Base-by-base conservation (phyloP, 2,888 invertebrate species). In the Altica lythri region DNA sequence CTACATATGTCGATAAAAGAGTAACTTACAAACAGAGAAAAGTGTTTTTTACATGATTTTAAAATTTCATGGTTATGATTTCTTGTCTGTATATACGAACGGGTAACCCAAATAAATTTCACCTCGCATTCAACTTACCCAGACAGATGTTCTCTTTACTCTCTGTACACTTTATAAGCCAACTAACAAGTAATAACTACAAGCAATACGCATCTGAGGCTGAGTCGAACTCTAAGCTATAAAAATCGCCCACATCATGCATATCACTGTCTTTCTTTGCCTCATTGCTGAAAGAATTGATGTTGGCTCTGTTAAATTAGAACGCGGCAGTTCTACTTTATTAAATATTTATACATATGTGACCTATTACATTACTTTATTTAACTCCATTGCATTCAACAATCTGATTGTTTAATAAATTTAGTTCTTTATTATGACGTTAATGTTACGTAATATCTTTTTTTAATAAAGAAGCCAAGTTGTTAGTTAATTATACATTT, bases 341-440 rank as follows among this genome's bases (percentile, higher is more conserved):
- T 50, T 59, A 57, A 61, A 56, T 61, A 53, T 55, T 53, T 51
- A 57, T 56, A 59, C 60, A 62, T 57, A 56, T 62, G 64, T 60
- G 62, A 59, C 64, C 62, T 58, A 59, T 57, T 55, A 62, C 56
- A 35, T 57, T 18, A 60, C 55, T 55, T 50, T 55, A 53, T 19
- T 54, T 51, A 44, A 46, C 45, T 43, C 50, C 27, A 42, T 18
- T 53, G 43, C 48, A 56, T 57, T 55, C 55, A 57, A 48, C 52
- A 54, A 53, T 60, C 40, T 48, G 47, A 59, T 58, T 56, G 43
- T 51, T 56, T n/a, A n/a, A n/a, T n/a, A n/a, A n/a, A n/a, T n/a
- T n/a, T n/a, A n/a, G n/a, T n/a, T n/a, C n/a, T n/a, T n/a, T n/a
- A n/a, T n/a, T n/a, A n/a, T n/a, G n/a, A n/a, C n/a, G n/a, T n/a